These are phyloP conservation scores for Neuroterus valhalla DNA, from an alignment of 1,140 invertebrate species.

Conservation along the genomic window DNA sequence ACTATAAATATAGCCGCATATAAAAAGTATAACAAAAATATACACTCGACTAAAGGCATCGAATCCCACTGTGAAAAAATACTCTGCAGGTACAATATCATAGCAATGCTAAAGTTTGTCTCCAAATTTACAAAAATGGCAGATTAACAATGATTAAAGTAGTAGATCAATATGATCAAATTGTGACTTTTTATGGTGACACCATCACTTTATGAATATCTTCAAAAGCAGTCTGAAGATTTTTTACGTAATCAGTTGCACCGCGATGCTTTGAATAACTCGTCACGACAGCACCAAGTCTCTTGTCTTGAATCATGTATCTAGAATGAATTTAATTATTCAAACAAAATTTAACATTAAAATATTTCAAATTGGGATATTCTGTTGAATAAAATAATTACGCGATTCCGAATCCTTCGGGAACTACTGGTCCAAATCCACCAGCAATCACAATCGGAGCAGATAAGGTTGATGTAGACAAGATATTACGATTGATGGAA, in stretches of 20 bases:
- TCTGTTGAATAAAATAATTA: slow-evolving; percentile 68
- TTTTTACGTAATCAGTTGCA: slow-evolving; percentile 82
- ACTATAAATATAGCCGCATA: no score
- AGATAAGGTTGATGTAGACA: slow-evolving; percentile 96
- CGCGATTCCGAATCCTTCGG: slow-evolving; percentile 94
- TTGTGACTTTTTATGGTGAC: background rate
- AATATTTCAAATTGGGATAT: no score
- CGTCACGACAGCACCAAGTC: slow-evolving; percentile 85
- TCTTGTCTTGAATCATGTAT: slow-evolving; percentile 84
- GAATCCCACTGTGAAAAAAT: background rate
- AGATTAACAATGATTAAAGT: background rate
- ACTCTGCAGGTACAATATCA: background rate
- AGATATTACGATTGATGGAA: slow-evolving; percentile 90
- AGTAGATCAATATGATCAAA: slow-evolving; percentile 13
- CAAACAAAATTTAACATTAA: no score
- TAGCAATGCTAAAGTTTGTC: background rate
- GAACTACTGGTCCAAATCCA: slow-evolving; percentile 94
- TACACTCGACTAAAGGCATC: no score
- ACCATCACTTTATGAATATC: slow-evolving; percentile 74
- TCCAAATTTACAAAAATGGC: background rate
- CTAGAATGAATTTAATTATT: slow-evolving; percentile 63
- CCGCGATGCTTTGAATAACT: slow-evolving; percentile 84
- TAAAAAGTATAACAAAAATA: no score
- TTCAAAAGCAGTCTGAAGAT: slow-evolving; percentile 82
- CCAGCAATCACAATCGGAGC: slow-evolving; percentile 92